phyloP scores from a whole-genome alignment of 2,888 invertebrate species.

The Mimachlamys varia region DNA sequence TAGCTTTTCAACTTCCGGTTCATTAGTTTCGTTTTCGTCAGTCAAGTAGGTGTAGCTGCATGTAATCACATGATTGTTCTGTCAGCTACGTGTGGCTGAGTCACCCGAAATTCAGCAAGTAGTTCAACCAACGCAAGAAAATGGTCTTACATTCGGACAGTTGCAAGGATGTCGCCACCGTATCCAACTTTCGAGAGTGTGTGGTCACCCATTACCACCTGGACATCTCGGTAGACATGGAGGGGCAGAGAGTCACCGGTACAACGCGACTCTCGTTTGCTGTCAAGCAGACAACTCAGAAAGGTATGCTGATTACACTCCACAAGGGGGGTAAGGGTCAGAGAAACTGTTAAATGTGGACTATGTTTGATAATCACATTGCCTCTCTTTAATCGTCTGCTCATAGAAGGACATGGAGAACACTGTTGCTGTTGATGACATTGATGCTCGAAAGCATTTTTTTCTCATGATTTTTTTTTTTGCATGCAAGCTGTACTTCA shows the following conservation, averaged over 20 bases:
- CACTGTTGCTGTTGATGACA: too few relatives aligned
- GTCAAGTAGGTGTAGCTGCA: background rate
- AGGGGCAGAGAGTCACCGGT: constrained; percentile 50
- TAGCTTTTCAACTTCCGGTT: background rate
- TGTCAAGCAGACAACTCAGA: background rate
- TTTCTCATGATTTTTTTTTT: too few relatives aligned
- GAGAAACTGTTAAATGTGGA: too few relatives aligned
- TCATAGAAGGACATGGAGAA: too few relatives aligned
- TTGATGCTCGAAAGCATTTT: too few relatives aligned
- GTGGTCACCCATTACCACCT: constrained; percentile 58
- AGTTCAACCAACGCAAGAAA: background rate
- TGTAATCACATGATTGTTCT: constrained; percentile 37
- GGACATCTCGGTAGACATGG: constrained; percentile 60
- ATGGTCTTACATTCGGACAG: constrained; percentile 58
- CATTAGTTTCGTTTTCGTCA: background rate
- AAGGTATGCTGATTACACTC: background rate
- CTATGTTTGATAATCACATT: too few relatives aligned
- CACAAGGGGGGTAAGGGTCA: too few relatives aligned
- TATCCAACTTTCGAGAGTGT: constrained; percentile 63
- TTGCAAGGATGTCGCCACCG: constrained; percentile 61
- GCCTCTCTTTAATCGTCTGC: too few relatives aligned
- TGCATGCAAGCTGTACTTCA: too few relatives aligned
- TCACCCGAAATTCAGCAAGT: background rate
- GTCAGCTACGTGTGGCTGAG: background rate
- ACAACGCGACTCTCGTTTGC: constrained; percentile 49